Percentiles rank a stretch among this genome's conserved stretches.
Conservation (phyloP, 92 coral and sea anemone species). For the Pocillopora meandrina region DNA sequence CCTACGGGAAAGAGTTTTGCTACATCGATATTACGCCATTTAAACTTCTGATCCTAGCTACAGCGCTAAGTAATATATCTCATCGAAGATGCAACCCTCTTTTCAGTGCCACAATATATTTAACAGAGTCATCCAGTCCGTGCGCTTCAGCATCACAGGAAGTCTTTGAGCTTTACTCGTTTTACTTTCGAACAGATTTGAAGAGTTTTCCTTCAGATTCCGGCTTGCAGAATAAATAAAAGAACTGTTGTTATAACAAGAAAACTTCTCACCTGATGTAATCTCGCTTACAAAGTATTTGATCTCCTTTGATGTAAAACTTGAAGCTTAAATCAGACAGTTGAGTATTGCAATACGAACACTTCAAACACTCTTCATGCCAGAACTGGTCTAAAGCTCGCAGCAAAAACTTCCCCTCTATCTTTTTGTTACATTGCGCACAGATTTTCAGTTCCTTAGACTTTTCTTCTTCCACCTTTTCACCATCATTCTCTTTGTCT, state of each 20-base stretch:
- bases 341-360: slow-evolving; percentile 71
- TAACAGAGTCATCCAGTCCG: too few species aligned
- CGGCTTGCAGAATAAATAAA: not conserved
- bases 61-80: not conserved
- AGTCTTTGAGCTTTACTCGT: not conserved
- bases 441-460: slow-evolving; percentile 50
- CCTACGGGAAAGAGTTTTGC: not conserved
- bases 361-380: slow-evolving; percentile 89
- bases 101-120: too few species aligned
- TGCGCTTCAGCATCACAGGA: not conserved
- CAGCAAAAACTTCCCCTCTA: slow-evolving; percentile 59
- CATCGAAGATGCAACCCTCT: too few species aligned
- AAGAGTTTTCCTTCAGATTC: not conserved
- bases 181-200: not conserved
- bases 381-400: slow-evolving; percentile 80
- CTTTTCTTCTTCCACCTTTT: slow-evolving; percentile 18
- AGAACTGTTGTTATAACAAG: not conserved
- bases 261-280: slow-evolving; percentile 71
- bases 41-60: not conserved
- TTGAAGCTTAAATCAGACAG: slow-evolving; percentile 67
- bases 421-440: slow-evolving; percentile 69
- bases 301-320: slow-evolving; percentile 75
- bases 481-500: slow-evolving; percentile 10
- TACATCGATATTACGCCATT: not conserved
- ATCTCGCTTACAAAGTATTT: slow-evolving; percentile 76